A percentile compares a stretch with the other conserved stretches of the same genome.
These are phyloP conservation scores for Dascillus cervinus DNA, from an alignment of 2,888 invertebrate genomes.

Conservation along the genomic window DNA sequence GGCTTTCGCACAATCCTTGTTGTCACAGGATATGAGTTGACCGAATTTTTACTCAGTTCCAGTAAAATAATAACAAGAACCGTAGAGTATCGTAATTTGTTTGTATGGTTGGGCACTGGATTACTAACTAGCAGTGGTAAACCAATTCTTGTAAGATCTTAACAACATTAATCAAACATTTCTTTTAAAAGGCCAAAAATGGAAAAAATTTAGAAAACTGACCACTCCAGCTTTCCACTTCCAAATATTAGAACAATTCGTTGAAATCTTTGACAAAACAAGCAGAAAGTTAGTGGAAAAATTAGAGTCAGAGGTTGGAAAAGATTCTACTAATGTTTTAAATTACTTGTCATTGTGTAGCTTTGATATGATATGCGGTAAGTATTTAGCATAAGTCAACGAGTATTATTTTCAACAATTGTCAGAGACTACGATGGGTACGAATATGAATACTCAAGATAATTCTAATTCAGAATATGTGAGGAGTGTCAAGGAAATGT, in stretches of 20 bases:
- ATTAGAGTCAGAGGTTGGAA: slow-evolving; percentile 38
- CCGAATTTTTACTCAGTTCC: too few species aligned
- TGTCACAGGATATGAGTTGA: too few species aligned
- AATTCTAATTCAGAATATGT: slow-evolving; percentile 65
- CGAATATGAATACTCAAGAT: slow-evolving; percentile 62
- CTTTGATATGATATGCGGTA: slow-evolving; percentile 57
- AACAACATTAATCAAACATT: too few species aligned
- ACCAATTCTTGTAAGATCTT: too few species aligned
- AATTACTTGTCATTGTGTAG: slow-evolving; percentile 53
- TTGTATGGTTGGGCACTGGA: too few species aligned
- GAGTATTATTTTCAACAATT: not conserved
- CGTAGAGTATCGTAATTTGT: too few species aligned
- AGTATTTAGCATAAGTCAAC: slow-evolving; percentile 15
- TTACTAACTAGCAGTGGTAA: too few species aligned
- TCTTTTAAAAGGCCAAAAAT: slow-evolving; percentile 44
- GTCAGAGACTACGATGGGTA: slow-evolving; percentile 80
- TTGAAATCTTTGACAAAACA: slow-evolving; percentile 61
- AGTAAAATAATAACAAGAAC: too few species aligned
- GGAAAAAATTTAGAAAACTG: slow-evolving; percentile 62
- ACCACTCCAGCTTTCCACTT: slow-evolving; percentile 76
- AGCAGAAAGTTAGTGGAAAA: slow-evolving; percentile 50
- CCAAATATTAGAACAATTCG: slow-evolving; percentile 64
- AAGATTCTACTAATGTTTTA: slow-evolving; percentile 51
- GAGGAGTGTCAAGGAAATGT: slow-evolving; percentile 54
- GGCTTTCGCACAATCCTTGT: too few species aligned